Conservation (phyloP, 2,113 vertebrate species). For the Microcebus ravelobensis region DNA sequence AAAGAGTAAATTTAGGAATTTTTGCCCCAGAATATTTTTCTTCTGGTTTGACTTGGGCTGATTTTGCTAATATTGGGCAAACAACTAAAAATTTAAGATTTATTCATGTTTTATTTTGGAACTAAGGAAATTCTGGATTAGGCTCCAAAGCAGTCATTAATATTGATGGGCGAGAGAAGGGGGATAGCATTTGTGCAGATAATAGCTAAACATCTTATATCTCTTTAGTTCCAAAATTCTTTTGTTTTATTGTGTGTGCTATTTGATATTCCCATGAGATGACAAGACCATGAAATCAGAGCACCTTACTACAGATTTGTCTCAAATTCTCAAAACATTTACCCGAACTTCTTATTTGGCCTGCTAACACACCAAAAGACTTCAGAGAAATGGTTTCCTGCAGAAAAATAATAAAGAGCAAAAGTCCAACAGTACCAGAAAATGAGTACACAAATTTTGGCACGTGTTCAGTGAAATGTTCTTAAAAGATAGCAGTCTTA, state of each 20-base stretch:
- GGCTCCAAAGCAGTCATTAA: not conserved
- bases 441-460: not conserved
- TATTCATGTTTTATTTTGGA: not conserved
- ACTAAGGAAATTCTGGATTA: conserved; percentile 12
- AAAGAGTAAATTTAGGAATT: not conserved
- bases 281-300: not conserved
- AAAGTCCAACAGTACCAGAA: not conserved
- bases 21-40: not conserved
- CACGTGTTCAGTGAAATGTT: not conserved
- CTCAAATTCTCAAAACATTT: not conserved
- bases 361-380: not conserved
- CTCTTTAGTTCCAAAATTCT: conserved; percentile 8
- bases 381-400: conserved; percentile 14
- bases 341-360: not conserved
- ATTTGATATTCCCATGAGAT: not conserved
- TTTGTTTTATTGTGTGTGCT: not conserved
- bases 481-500: not conserved
- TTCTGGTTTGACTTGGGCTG: not conserved
- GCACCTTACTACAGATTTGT: not conserved
- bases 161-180: not conserved
- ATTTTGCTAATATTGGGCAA: not conserved
- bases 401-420: conserved; percentile 12
- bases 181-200: not conserved
- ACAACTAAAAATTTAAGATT: not conserved
- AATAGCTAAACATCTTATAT: not conserved